A percentile compares a stretch with the other conserved stretches of the same genome.
Conservation (phyloP, 2,888 invertebrate species). For the Cantharis lateralis region DNA sequence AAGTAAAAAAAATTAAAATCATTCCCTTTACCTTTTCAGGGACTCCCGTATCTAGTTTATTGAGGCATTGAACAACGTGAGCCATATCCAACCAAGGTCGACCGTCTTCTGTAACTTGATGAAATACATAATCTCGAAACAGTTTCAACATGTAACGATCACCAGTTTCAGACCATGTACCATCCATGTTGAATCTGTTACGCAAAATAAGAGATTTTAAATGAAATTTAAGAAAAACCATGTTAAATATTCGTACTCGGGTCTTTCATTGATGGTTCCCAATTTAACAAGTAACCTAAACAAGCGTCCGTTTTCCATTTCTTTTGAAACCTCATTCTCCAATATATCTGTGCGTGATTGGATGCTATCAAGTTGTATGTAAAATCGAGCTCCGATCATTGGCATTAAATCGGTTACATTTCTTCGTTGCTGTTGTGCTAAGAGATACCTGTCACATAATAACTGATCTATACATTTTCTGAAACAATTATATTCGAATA, state of each 20-base stretch:
- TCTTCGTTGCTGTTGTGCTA: conserved; percentile 69
- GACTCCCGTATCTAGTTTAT: conserved; percentile 86
- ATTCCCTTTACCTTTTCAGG: conserved; percentile 68
- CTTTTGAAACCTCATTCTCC: conserved; percentile 89
- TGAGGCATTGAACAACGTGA: conserved; percentile 91
- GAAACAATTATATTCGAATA: background rate
- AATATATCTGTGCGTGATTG: conserved; percentile 86
- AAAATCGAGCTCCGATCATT: conserved; percentile 97
- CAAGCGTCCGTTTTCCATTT: conserved; percentile 93
- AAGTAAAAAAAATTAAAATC: background rate
- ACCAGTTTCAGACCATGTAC: conserved; percentile 96
- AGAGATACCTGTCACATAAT: conserved; percentile 67
- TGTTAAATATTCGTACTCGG: conserved; percentile 73
- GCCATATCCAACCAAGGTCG: conserved; percentile 96
- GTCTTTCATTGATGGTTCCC: conserved; percentile 92
- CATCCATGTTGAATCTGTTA: conserved; percentile 89
- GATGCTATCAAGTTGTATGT: conserved; percentile 90
- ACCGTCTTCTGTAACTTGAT: conserved; percentile 91
- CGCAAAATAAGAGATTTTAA: background rate
- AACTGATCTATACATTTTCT: background rate
- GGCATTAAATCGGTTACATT: conserved; percentile 97
- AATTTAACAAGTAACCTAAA: conserved; percentile 90
- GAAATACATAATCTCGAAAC: conserved; percentile 97
- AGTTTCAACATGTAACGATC: conserved; percentile 98
- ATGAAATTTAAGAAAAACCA: conserved; percentile 32